These are phyloP conservation scores for Hozukius guyotensis DNA, from an alignment of 2,797 vertebrate species.

Conservation along the genomic window DNA sequence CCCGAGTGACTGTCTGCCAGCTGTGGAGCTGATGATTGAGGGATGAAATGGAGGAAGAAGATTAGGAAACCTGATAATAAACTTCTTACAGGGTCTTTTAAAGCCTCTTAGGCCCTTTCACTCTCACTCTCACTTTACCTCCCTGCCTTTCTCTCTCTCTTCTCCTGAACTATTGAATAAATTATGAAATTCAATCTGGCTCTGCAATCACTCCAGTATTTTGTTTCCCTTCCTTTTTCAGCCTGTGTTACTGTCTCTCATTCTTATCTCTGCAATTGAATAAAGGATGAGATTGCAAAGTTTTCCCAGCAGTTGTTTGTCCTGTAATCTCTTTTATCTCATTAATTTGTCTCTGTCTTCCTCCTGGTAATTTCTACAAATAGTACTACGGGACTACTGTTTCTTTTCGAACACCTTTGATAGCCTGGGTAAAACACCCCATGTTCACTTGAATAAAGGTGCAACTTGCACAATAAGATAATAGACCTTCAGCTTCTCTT, in stretches of 20 bases:
- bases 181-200: slow-evolving; percentile 69
- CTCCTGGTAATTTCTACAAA: slow-evolving; percentile 11
- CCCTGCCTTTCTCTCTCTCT: slow-evolving; percentile 33
- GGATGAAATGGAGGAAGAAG: slow-evolving; percentile 55
- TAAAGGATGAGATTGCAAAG: slow-evolving; percentile 25
- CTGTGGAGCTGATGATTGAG: slow-evolving; percentile 45
- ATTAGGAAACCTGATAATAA: slow-evolving; percentile 67
- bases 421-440: not conserved
- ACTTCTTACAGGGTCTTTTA: slow-evolving; percentile 58
- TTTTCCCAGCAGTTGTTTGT: slow-evolving; percentile 30
- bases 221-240: slow-evolving; percentile 44
- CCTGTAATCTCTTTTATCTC: slow-evolving; percentile 11
- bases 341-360: slow-evolving; percentile 3
- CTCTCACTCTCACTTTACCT: slow-evolving; percentile 37
- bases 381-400: not conserved
- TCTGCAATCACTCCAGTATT: slow-evolving; percentile 52
- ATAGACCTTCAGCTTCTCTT: not conserved
- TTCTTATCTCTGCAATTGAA: slow-evolving; percentile 41
- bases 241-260: slow-evolving; percentile 18
- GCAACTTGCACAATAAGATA: not conserved
- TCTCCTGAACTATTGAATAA: slow-evolving; percentile 69
- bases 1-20: slow-evolving; percentile 30
- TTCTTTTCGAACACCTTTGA: not conserved
- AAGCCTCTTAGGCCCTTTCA: slow-evolving; percentile 54
- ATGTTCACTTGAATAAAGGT: not conserved